A percentile compares a stretch with the other conserved stretches of the same genome.
phyloP scores from a whole-genome alignment of 1,140 invertebrate species.

The Galendromus occidentalis region DNA sequence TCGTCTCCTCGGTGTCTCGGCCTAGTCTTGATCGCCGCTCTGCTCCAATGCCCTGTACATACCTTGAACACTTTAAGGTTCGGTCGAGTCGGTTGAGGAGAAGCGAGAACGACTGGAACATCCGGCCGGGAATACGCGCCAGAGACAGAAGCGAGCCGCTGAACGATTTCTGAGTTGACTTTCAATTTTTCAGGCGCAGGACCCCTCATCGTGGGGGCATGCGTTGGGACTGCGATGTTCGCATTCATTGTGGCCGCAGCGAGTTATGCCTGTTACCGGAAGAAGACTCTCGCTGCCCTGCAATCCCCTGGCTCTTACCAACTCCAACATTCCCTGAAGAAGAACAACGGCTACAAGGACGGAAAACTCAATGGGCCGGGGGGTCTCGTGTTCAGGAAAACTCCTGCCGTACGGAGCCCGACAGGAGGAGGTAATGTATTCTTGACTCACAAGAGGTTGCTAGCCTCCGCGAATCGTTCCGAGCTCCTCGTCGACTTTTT shows the following conservation, averaged over 20 bases:
- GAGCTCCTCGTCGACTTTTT: too few species aligned
- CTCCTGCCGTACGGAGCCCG: not conserved
- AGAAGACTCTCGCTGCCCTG: not conserved
- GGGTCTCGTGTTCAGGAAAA: conserved; percentile 4
- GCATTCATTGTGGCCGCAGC: conserved; percentile 36
- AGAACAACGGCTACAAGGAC: not conserved
- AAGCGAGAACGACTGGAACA: too few species aligned
- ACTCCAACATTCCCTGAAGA: not conserved
- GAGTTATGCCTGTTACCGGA: conserved; percentile 37
- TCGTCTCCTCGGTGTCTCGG: too few species aligned
- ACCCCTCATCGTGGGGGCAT: conserved; percentile 39
- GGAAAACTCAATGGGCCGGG: not conserved
- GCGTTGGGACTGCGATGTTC: conserved; percentile 36
- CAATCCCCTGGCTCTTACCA: not conserved
- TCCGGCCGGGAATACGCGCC: too few species aligned
- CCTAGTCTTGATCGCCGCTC: too few species aligned
- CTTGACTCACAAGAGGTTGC: too few species aligned
- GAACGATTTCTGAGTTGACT: too few species aligned
- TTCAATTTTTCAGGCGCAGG: conserved; percentile 35
- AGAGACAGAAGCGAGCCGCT: too few species aligned
- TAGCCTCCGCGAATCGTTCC: too few species aligned
- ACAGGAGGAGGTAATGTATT: conserved; percentile 1
- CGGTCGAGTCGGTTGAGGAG: too few species aligned
- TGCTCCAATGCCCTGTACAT: too few species aligned
- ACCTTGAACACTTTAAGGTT: too few species aligned